phyloP scores from a whole-genome alignment of 1,140 invertebrate species.

The Lasioglossum baleicum region DNA sequence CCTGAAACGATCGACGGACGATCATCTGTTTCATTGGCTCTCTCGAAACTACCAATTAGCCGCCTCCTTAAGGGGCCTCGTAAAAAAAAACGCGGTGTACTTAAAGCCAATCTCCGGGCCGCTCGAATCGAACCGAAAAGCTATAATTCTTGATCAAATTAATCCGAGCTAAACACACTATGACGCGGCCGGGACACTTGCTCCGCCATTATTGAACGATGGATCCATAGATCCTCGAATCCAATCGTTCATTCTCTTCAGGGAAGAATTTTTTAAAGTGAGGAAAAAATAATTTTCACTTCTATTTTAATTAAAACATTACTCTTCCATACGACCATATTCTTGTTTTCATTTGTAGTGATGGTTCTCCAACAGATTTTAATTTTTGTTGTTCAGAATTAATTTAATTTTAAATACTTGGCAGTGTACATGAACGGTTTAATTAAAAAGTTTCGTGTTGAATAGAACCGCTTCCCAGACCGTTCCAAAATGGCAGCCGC shows the following conservation, averaged over 20 bases:
- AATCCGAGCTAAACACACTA: not conserved
- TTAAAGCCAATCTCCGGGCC: slow-evolving; percentile 3
- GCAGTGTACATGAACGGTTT: no score
- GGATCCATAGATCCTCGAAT: not conserved
- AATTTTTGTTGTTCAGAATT: no score
- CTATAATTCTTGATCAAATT: slow-evolving; percentile 33
- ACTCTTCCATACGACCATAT: no score
- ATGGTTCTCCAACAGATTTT: no score
- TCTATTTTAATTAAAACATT: no score
- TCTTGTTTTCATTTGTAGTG: no score
- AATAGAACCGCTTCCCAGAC: no score
- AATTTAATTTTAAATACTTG: no score
- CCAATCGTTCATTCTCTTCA: not conserved
- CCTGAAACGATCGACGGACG: slow-evolving; percentile 7
- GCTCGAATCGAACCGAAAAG: not conserved
- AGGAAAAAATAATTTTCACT: no score
- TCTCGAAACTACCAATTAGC: slow-evolving; percentile 8
- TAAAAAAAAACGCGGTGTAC: slow-evolving; percentile 3
- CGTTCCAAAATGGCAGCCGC: no score
- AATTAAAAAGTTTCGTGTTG: no score
- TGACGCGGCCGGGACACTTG: not conserved
- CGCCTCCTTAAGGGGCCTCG: not conserved
- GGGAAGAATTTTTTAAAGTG: no score
- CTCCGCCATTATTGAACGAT: not conserved
- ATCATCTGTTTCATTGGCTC: slow-evolving; percentile 8